phyloP scores from a whole-genome alignment of 2,888 invertebrate species.

The Sarcophaga variegata region DNA sequence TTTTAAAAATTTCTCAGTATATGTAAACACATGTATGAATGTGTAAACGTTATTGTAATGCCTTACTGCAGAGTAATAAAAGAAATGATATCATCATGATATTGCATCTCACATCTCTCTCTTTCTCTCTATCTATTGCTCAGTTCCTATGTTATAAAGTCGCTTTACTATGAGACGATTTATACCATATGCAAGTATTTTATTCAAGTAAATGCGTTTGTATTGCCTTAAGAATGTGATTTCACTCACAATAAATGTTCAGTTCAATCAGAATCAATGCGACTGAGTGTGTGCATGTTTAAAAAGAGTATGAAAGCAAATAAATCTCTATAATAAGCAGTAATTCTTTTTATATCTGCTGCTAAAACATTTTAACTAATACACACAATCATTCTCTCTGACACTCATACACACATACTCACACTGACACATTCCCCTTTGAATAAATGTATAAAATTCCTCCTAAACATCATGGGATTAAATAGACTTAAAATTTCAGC shows the following conservation, averaged over 20 bases:
- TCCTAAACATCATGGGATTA: constrained; percentile 1
- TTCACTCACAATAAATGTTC: neutral
- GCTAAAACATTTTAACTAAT: neutral
- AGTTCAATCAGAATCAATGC: too few relatives aligned
- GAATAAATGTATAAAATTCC: neutral
- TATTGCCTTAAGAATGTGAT: neutral
- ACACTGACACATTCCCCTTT: neutral
- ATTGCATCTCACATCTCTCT: neutral
- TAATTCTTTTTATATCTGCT: constrained; percentile 6
- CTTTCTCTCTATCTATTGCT: neutral
- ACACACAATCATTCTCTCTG: neutral
- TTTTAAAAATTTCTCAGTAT: constrained; percentile 10
- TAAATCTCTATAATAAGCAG: neutral
- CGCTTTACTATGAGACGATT: neutral
- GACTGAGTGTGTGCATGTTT: neutral
- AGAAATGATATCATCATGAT: constrained; percentile 3
- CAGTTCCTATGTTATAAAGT: too few relatives aligned
- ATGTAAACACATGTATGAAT: neutral
- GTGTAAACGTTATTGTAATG: neutral
- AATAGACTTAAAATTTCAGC: neutral
- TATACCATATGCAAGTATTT: neutral
- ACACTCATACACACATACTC: neutral
- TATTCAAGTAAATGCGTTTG: neutral
- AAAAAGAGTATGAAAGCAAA: neutral
- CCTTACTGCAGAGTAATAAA: neutral